These are phyloP conservation scores for Cavia porcellus DNA, from an alignment of 2,113 vertebrate genomes.

Conservation along the genomic window DNA sequence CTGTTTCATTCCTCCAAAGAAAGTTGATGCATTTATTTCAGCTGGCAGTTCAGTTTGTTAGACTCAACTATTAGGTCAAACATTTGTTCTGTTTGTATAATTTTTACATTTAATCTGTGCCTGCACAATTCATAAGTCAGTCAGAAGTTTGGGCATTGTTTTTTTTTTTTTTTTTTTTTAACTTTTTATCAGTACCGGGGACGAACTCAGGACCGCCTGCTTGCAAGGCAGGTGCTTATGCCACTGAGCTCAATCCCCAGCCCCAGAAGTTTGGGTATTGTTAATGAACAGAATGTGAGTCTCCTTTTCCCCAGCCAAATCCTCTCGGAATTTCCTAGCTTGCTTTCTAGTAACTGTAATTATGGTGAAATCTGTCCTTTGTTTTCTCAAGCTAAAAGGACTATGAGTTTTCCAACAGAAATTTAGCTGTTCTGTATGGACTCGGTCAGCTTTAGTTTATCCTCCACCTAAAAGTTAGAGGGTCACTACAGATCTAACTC, in stretches of 20 bases:
- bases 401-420: neutral
- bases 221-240: no score
- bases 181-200: no score
- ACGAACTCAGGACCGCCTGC: no score
- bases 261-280: neutral
- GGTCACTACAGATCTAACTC: neutral
- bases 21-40: neutral
- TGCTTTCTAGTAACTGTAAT: constrained; percentile 15
- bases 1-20: neutral
- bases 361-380: neutral
- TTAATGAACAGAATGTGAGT: neutral
- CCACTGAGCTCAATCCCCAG: no score
- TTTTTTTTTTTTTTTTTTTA: no score
- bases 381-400: neutral
- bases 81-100: neutral
- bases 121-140: neutral
- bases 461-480: neutral
- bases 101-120: neutral
- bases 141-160: no score
- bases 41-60: neutral
- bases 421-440: neutral
- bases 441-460: neutral
- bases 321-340: neutral
- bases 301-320: neutral
- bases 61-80: neutral